A percentile compares a stretch with the other conserved stretches of the same genome.
phyloP scores from a whole-genome alignment of 2,888 invertebrate species.

The Timema cristinae region DNA sequence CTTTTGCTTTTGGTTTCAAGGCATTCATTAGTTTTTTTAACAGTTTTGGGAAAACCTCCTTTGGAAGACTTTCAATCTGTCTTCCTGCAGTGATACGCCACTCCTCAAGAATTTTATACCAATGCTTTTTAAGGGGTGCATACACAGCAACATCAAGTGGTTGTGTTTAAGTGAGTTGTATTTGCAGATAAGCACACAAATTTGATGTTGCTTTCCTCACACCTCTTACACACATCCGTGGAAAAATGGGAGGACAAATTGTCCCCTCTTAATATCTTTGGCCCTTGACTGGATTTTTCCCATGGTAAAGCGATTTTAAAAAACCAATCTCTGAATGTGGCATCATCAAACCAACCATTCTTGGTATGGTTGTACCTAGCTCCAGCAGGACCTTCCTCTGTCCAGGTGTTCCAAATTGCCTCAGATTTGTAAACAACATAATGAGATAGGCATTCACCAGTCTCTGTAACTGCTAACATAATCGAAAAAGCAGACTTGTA shows the following conservation, averaged over 20 bases:
- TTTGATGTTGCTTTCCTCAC: constrained; percentile 39
- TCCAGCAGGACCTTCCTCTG: constrained; percentile 40
- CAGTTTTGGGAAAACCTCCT: too few species aligned
- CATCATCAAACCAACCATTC: constrained; percentile 42
- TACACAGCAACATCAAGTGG: constrained; percentile 39
- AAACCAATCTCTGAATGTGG: constrained; percentile 40
- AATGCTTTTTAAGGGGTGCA: constrained; percentile 36
- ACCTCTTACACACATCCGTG: constrained; percentile 34
- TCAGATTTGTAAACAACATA: constrained; percentile 45
- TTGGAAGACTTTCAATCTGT: too few species aligned
- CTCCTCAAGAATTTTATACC: constrained; percentile 32
- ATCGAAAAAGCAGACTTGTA: too few species aligned
- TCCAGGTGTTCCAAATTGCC: constrained; percentile 43
- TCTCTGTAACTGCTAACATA: too few species aligned
- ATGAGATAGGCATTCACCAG: constrained; percentile 40
- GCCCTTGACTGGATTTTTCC: constrained; percentile 31
- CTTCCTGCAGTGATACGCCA: too few species aligned
- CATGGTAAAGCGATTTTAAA: constrained; percentile 34
- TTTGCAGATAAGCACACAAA: constrained; percentile 41
- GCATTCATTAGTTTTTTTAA: too few species aligned
- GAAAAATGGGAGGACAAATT: constrained; percentile 37
- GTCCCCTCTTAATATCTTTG: constrained; percentile 39
- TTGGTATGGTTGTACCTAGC: constrained; percentile 41
- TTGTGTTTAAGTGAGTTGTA: constrained; percentile 37
- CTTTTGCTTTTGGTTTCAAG: too few species aligned